Conservation (phyloP, 2,113 vertebrate species). For the Prunella fulvescens region DNA sequence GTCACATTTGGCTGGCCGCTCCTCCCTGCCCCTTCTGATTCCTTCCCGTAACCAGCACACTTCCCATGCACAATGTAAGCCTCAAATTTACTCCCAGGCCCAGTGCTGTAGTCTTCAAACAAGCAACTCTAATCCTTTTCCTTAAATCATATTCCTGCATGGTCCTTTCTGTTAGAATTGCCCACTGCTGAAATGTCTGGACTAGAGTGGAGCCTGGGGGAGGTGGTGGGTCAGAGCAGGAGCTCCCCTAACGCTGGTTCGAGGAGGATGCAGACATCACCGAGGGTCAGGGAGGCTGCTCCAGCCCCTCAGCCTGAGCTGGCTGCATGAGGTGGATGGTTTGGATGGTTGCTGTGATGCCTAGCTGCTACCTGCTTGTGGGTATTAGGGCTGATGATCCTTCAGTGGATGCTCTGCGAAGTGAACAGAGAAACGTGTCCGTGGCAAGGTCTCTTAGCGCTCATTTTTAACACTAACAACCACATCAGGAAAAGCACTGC, state of each 20-base stretch:
- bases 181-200: not conserved
- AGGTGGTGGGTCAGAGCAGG: not conserved
- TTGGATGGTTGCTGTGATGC: not conserved
- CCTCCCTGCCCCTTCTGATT: not conserved
- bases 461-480: conserved; percentile 44
- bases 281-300: not conserved
- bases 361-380: not conserved
- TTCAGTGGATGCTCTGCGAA: conserved; percentile 17
- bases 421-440: conserved; percentile 14
- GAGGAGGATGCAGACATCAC: not conserved
- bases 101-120: not conserved
- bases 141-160: not conserved
- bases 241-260: not conserved
- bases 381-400: conserved; percentile 67
- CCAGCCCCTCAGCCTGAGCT: not conserved
- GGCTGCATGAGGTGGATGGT: not conserved
- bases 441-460: conserved; percentile 48
- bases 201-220: fast-evolving
- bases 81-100: not conserved
- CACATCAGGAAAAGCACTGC: conserved; percentile 64
- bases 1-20: not conserved
- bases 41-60: not conserved
- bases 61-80: not conserved
- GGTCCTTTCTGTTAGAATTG: not conserved
- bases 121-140: not conserved